Percentiles rank a stretch among this genome's conserved stretches.
Conservation (phyloP, 2,113 vertebrate genomes). For the Echinops telfairi region DNA sequence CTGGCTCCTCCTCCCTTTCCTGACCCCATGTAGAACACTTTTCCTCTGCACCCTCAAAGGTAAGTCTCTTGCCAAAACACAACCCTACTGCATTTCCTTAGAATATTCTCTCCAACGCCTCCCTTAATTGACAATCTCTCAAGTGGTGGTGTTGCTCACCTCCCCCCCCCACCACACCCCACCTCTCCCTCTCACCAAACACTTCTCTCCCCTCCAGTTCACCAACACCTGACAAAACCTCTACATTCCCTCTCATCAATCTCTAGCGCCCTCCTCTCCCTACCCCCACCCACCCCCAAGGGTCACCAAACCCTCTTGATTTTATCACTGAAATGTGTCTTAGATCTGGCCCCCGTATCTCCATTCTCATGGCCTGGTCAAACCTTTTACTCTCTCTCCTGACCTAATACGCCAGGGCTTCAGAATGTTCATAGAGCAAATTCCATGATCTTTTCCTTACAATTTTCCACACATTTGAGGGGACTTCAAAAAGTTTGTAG, state of each 20-base stretch:
- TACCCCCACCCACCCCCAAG: neutral
- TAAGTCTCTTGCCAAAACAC: conserved; percentile 52
- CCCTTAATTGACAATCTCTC: conserved; percentile 31
- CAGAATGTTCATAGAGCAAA: too few species aligned
- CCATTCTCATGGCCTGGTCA: conserved; percentile 28
- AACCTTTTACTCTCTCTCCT: conserved; percentile 6
- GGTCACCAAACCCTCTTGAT: conserved; percentile 54
- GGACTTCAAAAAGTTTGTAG: too few species aligned
- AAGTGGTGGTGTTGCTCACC: neutral
- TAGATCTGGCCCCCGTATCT: conserved; percentile 42
- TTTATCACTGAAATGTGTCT: conserved; percentile 36
- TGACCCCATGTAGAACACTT: conserved; percentile 48
- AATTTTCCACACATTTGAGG: too few species aligned
- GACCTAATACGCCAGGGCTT: neutral
- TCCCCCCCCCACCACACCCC: conserved; percentile 43
- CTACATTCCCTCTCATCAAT: neutral
- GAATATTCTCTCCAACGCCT: conserved; percentile 19
- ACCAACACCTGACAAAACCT: conserved; percentile 42
- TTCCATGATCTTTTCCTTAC: too few species aligned
- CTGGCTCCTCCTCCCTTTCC: conserved; percentile 53
- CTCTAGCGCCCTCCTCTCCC: neutral
- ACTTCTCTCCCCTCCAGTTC: conserved; percentile 13
- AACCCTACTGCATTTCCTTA: neutral
- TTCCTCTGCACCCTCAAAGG: conserved; percentile 50
- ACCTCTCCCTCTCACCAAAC: neutral